A percentile compares a stretch with the other conserved stretches of the same genome.
Conservation (phyloP, 1,140 invertebrate species). For the Aphelenchoides fujianensis region DNA sequence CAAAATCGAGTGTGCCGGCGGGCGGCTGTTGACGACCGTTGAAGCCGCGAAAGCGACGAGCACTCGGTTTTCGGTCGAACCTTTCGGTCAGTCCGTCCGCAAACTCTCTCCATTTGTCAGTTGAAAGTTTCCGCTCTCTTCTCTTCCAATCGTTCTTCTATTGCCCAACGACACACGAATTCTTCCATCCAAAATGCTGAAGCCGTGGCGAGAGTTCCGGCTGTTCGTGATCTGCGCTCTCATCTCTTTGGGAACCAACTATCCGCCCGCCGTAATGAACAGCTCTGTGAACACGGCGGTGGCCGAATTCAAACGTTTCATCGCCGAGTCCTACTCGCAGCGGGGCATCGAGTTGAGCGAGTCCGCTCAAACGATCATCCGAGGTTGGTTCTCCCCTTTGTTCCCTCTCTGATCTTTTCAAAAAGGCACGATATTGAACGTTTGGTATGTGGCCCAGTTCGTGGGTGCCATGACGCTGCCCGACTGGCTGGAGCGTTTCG, state of each 20-base stretch:
- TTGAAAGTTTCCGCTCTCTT: too few species aligned
- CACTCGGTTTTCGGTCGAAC: too few species aligned
- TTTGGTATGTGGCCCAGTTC: slow-evolving; percentile 43
- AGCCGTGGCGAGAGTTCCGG: background rate
- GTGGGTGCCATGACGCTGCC: background rate
- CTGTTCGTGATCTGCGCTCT: slow-evolving; percentile 1
- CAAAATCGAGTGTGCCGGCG: too few species aligned
- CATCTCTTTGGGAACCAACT: background rate
- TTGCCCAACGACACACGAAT: too few species aligned
- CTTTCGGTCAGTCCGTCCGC: too few species aligned
- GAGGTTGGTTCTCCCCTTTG: too few species aligned
- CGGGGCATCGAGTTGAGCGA: slow-evolving; percentile 32
- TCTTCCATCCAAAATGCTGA: too few species aligned
- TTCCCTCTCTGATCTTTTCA: too few species aligned
- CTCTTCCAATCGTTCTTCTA: too few species aligned
- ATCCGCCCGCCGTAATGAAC: slow-evolving; percentile 46
- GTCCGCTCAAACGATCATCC: slow-evolving; percentile 33
- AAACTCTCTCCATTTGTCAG: too few species aligned
- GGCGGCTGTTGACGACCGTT: too few species aligned
- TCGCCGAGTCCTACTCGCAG: slow-evolving; percentile 36
- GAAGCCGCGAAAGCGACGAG: too few species aligned
- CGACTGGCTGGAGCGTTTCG: background rate
- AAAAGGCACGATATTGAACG: slow-evolving; percentile 47
- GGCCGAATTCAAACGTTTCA: slow-evolving; percentile 41
- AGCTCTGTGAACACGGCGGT: slow-evolving; percentile 55